phyloP scores from a whole-genome alignment of 1,140 invertebrate species.

The Drosophila pseudoananassae region DNA sequence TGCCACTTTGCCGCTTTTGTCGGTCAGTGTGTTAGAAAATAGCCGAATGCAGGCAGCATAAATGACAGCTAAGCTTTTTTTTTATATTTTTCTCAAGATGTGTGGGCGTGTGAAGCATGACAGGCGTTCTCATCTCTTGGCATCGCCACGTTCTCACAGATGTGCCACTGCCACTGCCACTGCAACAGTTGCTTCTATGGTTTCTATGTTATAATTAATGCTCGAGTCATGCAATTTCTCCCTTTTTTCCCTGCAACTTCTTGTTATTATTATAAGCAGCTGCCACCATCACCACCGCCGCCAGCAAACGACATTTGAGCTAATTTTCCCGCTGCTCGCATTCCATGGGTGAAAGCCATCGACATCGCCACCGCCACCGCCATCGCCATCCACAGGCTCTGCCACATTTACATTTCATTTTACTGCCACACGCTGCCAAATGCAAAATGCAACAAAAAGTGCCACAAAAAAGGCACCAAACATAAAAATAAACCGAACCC shows the following conservation, averaged over 20 bases:
- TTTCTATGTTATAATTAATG: too few relatives aligned
- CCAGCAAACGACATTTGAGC: constrained; percentile 60
- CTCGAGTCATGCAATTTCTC: constrained; percentile 53
- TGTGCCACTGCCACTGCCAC: constrained; percentile 31
- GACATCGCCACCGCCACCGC: background rate
- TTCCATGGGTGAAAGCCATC: constrained; percentile 73
- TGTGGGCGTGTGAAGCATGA: constrained; percentile 45
- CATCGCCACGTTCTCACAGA: constrained; percentile 51
- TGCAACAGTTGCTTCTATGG: constrained; percentile 1
- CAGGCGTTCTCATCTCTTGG: constrained; percentile 32
- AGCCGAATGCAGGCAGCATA: constrained; percentile 16
- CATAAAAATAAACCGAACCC: constrained; percentile 14
- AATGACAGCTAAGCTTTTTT: constrained; percentile 63
- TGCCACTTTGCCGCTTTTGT: constrained; percentile 10
- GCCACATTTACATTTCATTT: constrained; percentile 50
- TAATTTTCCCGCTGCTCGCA: constrained; percentile 67
- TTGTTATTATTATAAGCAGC: constrained; percentile 41
- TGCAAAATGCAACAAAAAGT: constrained; percentile 43
- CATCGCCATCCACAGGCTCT: background rate
- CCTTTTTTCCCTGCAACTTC: constrained; percentile 9
- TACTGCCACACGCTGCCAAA: constrained; percentile 57
- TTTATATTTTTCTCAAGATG: background rate
- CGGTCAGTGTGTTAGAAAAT: constrained; percentile 67
- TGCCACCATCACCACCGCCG: constrained; percentile 10
- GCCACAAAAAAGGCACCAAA: constrained; percentile 8